phyloP scores from a whole-genome alignment of 2,888 invertebrate genomes.

The Nephrotoma flavescens region DNA sequence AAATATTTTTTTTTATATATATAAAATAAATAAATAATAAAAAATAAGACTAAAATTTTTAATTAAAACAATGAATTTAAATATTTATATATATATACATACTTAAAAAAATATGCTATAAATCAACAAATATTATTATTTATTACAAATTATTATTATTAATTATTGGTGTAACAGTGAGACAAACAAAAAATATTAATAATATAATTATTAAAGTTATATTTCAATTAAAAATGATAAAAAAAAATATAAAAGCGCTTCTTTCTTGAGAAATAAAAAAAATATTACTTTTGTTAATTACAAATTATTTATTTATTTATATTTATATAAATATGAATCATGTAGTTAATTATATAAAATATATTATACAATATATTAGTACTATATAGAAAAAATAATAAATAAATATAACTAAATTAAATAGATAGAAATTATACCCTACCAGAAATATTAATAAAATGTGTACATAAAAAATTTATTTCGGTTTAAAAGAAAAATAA shows the following conservation, averaged over 20 bases:
- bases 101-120: neutral
- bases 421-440: neutral
- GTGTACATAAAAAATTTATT: neutral
- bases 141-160: neutral
- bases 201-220: neutral
- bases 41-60: neutral
- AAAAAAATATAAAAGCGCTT: neutral
- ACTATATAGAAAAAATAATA: neutral
- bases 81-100: neutral
- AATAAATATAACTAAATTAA: neutral
- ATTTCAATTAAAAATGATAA: neutral
- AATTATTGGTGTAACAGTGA: neutral
- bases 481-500: neutral
- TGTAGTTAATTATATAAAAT: neutral
- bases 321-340: neutral
- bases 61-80: neutral
- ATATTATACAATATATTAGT: neutral
- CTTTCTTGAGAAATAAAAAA: neutral
- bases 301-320: neutral
- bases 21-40: neutral
- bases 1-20: neutral
- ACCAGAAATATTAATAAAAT: neutral
- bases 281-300: neutral
- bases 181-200: neutral
- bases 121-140: neutral